Conservation (phyloP, 2,888 invertebrate genomes). For the Andrena marginata region DNA sequence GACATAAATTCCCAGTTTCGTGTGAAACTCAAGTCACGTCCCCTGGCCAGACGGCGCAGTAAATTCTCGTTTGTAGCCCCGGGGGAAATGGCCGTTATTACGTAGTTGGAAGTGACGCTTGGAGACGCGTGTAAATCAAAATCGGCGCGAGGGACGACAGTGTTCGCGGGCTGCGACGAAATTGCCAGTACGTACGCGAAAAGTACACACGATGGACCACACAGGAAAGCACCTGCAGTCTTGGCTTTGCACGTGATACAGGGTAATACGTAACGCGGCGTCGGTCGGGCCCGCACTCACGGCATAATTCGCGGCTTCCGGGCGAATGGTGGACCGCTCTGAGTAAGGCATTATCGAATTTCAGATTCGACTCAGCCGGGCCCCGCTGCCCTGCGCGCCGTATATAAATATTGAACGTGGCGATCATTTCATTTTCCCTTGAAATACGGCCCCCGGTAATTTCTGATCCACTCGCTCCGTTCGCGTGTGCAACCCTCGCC, state of each 20-base stretch:
- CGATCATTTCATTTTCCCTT: slow-evolving; percentile 74
- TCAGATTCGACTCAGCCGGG: slow-evolving; percentile 82
- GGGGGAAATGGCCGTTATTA: slow-evolving; percentile 13
- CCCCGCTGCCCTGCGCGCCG: slow-evolving; percentile 61
- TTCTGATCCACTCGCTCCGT: slow-evolving; percentile 33
- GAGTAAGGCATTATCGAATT: slow-evolving; percentile 84
- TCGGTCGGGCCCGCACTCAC: slow-evolving; percentile 56
- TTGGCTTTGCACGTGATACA: slow-evolving; percentile 72
- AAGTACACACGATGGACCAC: slow-evolving; percentile 71
- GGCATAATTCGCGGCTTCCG: slow-evolving; percentile 82
- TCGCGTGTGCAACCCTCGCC: slow-evolving; percentile 42
- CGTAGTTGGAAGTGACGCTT: slow-evolving; percentile 6
- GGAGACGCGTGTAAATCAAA: slow-evolving; percentile 23
- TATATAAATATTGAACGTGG: slow-evolving; percentile 81
- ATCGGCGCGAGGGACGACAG: slow-evolving; percentile 38
- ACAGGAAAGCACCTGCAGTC: slow-evolving; percentile 71
- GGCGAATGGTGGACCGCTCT: slow-evolving; percentile 78
- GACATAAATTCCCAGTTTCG: slow-evolving; percentile 7
- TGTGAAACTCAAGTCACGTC: background rate
- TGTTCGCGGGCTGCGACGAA: slow-evolving; percentile 23
- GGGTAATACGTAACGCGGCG: slow-evolving; percentile 71
- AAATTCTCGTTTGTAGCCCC: background rate
- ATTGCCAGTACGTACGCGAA: slow-evolving; percentile 42
- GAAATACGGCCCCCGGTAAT: slow-evolving; percentile 66
- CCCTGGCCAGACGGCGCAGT: background rate